Conservation (phyloP, 2,797 vertebrate genomes). For the Neosalanx taihuensis region DNA sequence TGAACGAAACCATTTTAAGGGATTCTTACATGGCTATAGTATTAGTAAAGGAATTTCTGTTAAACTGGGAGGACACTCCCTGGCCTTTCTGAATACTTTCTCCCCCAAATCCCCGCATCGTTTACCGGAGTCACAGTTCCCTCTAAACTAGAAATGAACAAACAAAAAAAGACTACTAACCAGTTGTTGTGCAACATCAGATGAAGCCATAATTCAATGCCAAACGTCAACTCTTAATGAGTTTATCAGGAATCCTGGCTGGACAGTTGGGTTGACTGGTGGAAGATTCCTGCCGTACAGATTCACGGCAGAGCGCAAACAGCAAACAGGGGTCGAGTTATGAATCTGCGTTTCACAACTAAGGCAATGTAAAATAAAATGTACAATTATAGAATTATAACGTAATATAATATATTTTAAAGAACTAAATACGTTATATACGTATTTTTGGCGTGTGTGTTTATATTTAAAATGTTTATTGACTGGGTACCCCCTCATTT, state of each 20-base stretch:
- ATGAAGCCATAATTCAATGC: conserved; percentile 65
- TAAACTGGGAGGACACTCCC: conserved; percentile 3
- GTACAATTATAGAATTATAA: no score
- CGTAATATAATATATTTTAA: no score
- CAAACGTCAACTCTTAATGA: not conserved
- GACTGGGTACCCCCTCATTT: no score
- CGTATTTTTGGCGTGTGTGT: not conserved
- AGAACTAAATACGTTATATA: not conserved
- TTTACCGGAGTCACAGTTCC: not conserved
- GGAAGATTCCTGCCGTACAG: not conserved
- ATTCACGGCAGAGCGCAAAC: no score
- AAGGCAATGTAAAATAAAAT: no score
- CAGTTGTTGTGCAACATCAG: conserved; percentile 72
- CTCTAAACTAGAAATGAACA: conserved; percentile 13
- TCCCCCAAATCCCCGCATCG: no score
- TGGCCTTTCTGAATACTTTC: conserved; percentile 14
- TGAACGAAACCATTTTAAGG: no score
- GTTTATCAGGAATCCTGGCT: not conserved
- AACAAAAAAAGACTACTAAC: conserved; percentile 47
- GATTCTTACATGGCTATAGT: not conserved
- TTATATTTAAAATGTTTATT: no score
- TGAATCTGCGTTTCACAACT: no score
- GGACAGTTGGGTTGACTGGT: not conserved
- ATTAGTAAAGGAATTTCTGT: not conserved
- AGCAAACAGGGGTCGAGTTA: no score